Base-by-base conservation (phyloP, 1,140 invertebrate genomes). In the Meloidogyne hapla region DNA sequence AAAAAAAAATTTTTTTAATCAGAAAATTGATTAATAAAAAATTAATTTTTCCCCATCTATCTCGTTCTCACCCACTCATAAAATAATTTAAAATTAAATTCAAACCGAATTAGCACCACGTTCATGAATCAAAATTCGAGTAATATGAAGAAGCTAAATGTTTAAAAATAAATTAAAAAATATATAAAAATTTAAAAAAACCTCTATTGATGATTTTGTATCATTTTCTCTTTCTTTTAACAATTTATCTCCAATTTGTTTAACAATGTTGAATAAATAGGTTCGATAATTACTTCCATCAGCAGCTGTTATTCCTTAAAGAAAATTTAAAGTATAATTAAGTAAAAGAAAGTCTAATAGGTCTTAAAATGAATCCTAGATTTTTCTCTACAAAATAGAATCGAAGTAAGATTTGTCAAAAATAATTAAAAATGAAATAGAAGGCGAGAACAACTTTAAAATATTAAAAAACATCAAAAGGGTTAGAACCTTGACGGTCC, bases 201-300 rank as follows among this genome's bases (percentile, higher is more conserved):
- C 85, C 75, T 88, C 86, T 76, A 89, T 89, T 28, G 93, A 89
- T 76, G 91, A 91, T 81, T 92, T 92, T 0, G 91, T 93, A 85
- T 94, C 92, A 85, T 93, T 92, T 86, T 92, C 91, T 72, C 88
- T 88, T 64, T 89, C 88, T 48, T 89, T 87, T n/a, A 92, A 84
- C 78, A 93, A 89, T 77, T 90, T 89, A 61, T 88, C 87, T 79
- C 92, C 90, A 4, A 92, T 83, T 70, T 86, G 81, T 21, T 88
- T 87, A 75, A 92, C 88, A 4, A 89, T 82, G 64, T 90, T 86
- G 2, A 88, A 88, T 1, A 93, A 83, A 48, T 87, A 85, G 77
- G 89, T 86, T 74, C 92, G 88, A 28, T 86, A 71, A 65, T 86
- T 84, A 45, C 74, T 56, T 33, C 86, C 84, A 61, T 86, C 74